phyloP scores from a whole-genome alignment of 2,113 vertebrate species.

The Lepus americanus region DNA sequence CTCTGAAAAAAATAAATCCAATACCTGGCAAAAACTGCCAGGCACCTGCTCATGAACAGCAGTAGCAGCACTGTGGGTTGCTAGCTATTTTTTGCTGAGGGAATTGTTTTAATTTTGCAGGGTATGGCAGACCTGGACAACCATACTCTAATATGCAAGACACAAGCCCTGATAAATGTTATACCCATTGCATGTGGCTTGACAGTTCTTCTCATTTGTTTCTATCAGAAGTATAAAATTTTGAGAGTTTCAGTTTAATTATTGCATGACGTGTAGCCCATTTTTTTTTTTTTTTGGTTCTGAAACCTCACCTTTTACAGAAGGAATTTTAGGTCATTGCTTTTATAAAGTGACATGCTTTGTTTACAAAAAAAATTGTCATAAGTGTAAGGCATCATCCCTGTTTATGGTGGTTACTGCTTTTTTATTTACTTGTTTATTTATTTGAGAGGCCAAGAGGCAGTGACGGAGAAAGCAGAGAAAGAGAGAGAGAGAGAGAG shows the following conservation, averaged over 20 bases:
- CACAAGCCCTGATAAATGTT: conserved; percentile 45
- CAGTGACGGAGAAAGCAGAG: no score
- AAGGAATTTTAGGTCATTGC: conserved; percentile 31
- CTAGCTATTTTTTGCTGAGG: conserved; percentile 19
- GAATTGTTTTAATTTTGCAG: conserved; percentile 68
- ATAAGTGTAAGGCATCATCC: neutral
- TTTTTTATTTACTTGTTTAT: no score
- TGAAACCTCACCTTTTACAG: neutral
- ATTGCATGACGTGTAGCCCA: conserved; percentile 27
- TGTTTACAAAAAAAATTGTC: neutral
- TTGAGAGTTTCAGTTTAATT: conserved; percentile 52
- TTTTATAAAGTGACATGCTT: conserved; percentile 7
- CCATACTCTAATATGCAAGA: conserved; percentile 35
- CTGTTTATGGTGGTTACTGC: neutral
- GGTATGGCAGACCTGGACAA: conserved; percentile 38
- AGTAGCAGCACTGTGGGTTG: conserved; percentile 5
- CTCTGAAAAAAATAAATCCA: conserved; percentile 45
- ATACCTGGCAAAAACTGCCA: neutral
- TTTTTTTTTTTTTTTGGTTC: conserved; percentile 43
- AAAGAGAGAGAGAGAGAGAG: no score
- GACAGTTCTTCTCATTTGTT: conserved; percentile 58
- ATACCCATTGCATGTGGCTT: neutral
- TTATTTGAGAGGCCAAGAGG: no score
- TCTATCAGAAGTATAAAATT: conserved; percentile 47
- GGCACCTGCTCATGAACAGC: neutral